Percentiles rank a stretch among this genome's conserved stretches.
Conservation (phyloP, 2,888 invertebrate genomes). For the Drosophila silvestris region DNA sequence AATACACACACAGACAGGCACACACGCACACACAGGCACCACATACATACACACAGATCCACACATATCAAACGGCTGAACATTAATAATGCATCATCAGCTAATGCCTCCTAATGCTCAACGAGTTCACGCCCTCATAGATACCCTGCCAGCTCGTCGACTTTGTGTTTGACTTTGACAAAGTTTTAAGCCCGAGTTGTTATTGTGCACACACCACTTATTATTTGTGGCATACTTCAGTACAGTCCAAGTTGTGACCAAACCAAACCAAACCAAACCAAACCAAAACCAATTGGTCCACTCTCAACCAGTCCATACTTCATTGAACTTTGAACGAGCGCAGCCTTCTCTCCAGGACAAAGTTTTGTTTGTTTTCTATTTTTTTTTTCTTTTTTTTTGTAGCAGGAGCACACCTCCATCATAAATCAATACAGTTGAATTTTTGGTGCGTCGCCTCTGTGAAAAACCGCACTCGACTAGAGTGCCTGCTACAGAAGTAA, state of each 20-base stretch:
- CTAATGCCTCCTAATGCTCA: slow-evolving; percentile 72
- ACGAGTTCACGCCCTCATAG: slow-evolving; percentile 46
- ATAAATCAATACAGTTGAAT: slow-evolving; percentile 78
- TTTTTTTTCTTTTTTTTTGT: not conserved
- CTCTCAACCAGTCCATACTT: slow-evolving; percentile 58
- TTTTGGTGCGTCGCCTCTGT: slow-evolving; percentile 52
- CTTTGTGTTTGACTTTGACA: slow-evolving; percentile 75
- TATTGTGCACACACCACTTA: slow-evolving; percentile 42
- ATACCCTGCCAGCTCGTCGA: slow-evolving; percentile 29
- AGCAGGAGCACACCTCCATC: slow-evolving; percentile 52
- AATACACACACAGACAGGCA: not conserved
- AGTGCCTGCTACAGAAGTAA: slow-evolving; percentile 56
- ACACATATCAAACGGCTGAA: slow-evolving; percentile 41
- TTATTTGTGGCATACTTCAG: slow-evolving; percentile 56
- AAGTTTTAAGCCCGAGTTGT: slow-evolving; percentile 52
- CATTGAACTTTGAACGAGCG: slow-evolving; percentile 69
- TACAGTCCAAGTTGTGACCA: slow-evolving; percentile 45
- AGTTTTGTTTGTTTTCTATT: slow-evolving; percentile 42
- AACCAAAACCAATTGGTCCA: slow-evolving; percentile 16
- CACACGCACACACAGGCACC: not conserved
- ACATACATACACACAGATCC: not conserved
- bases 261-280: slow-evolving; percentile 10
- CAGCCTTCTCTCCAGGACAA: slow-evolving; percentile 49
- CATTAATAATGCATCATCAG: slow-evolving; percentile 72
- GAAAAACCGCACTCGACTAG: slow-evolving; percentile 32